These are phyloP conservation scores for Catostylus mosaicus DNA, from an alignment of 30 jellyfish, hydroid and myxozoan species.

Conservation along the genomic window DNA sequence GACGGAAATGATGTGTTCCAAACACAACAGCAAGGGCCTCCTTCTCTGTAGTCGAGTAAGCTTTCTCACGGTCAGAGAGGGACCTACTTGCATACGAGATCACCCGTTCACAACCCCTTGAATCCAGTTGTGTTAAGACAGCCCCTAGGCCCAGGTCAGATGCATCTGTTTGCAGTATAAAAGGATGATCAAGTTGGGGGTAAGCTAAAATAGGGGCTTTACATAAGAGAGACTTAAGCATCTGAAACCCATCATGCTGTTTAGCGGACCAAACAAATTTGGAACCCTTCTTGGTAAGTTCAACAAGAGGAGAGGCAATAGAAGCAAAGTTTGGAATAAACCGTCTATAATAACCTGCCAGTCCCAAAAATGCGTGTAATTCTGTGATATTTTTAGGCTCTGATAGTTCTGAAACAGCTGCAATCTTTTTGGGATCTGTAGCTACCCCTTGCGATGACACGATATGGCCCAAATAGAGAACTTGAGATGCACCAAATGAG, in stretches of 20 bases:
- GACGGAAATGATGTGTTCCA: slow-evolving; percentile 38
- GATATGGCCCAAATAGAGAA: slow-evolving; percentile 28
- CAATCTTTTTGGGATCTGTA: slow-evolving; percentile 39
- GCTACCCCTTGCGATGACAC: slow-evolving; percentile 14
- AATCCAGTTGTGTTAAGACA: slow-evolving; percentile 32
- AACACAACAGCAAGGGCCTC: slow-evolving; percentile 62
- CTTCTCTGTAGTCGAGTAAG: slow-evolving; percentile 61
- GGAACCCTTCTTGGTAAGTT: neutral
- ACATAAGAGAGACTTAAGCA: slow-evolving; percentile 16
- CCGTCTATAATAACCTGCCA: slow-evolving; percentile 42
- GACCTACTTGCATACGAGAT: slow-evolving; percentile 56
- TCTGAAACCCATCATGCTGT: neutral
- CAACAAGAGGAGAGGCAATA: slow-evolving; percentile 26
- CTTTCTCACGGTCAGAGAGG: slow-evolving; percentile 33
- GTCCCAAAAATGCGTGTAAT: slow-evolving; percentile 49
- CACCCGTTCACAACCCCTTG: slow-evolving; percentile 24
- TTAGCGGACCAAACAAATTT: slow-evolving; percentile 8
- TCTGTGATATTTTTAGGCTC: slow-evolving; percentile 28
- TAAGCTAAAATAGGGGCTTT: slow-evolving; percentile 37
- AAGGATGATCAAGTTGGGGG: slow-evolving; percentile 32
- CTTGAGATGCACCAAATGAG: slow-evolving; percentile 26
- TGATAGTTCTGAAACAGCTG: slow-evolving; percentile 30
- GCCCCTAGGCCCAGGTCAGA: slow-evolving; percentile 64
- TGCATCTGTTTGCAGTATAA: slow-evolving; percentile 56
- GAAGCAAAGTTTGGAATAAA: slow-evolving; percentile 49